phyloP scores from a whole-genome alignment of 2,113 vertebrate genomes.

The Chinchilla lanigera region DNA sequence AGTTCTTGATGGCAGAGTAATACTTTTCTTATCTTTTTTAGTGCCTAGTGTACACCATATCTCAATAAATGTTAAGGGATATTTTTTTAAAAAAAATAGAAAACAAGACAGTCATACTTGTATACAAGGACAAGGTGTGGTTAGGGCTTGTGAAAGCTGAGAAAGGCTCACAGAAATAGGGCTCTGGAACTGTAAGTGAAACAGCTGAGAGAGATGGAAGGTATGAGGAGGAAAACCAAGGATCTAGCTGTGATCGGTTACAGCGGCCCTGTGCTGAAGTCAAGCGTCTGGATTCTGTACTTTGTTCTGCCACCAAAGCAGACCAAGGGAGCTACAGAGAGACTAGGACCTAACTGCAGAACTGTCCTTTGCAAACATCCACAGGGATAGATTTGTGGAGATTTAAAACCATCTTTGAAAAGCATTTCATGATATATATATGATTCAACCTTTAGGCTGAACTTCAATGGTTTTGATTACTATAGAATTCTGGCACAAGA shows the following conservation, averaged over 20 bases:
- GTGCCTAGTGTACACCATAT: background rate
- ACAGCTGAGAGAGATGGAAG: background rate
- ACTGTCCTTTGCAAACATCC: fast-evolving
- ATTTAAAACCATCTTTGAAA: background rate
- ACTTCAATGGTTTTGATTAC: background rate
- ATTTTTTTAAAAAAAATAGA: background rate
- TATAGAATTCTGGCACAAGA: background rate
- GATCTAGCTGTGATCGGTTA: too few relatives aligned
- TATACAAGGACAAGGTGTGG: background rate
- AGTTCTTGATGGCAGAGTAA: background rate
- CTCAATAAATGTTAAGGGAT: background rate
- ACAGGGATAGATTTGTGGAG: background rate
- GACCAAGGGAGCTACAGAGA: background rate
- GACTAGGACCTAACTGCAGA: background rate
- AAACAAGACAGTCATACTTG: background rate
- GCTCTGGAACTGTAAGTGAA: background rate
- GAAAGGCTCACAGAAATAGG: background rate
- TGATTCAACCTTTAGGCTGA: background rate
- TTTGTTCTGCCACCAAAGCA: background rate
- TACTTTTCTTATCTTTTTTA: background rate
- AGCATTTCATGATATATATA: background rate
- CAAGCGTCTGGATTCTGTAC: background rate
- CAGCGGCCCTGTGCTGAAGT: fast-evolving
- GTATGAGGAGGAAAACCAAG: too few relatives aligned
- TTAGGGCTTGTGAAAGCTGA: background rate